These are phyloP conservation scores for Taxidea taxus DNA, from an alignment of 2,113 vertebrate genomes.

Conservation along the genomic window DNA sequence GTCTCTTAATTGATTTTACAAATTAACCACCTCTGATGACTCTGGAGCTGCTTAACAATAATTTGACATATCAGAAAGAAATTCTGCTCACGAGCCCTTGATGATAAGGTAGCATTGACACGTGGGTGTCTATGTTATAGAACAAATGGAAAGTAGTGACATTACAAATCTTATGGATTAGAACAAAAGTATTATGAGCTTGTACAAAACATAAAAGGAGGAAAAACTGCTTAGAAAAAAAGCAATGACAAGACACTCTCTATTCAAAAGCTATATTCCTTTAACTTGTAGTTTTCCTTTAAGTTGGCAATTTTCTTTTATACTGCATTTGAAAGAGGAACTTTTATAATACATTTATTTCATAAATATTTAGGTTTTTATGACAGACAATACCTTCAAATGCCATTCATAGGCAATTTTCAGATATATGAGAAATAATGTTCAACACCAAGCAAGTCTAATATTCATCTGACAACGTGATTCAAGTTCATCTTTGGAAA, in stretches of 20 bases:
- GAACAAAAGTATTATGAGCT: not conserved
- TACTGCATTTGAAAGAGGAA: not conserved
- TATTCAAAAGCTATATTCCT: not conserved
- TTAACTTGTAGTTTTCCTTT: not conserved
- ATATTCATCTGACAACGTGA: not conserved
- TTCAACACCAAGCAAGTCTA: not conserved
- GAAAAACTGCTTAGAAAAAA: not conserved
- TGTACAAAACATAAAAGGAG: not conserved
- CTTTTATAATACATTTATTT: not conserved
- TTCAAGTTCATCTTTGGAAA: not conserved
- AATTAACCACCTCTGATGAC: not conserved
- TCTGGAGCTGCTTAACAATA: not conserved
- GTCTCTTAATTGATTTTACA: not conserved
- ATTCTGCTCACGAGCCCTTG: not conserved
- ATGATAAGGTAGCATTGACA: not conserved
- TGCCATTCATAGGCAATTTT: not conserved
- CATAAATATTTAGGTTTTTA: not conserved
- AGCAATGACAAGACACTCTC: not conserved
- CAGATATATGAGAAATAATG: not conserved
- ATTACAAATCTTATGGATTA: not conserved
- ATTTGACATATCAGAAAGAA: not conserved
- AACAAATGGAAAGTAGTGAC: not conserved
- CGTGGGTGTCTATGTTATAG: not conserved
- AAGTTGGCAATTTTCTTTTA: not conserved
- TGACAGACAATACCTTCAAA: constrained; percentile 2